Percentiles rank a stretch among this genome's conserved stretches.
Conservation (phyloP, 2,113 vertebrate species). For the Neogale vison region DNA sequence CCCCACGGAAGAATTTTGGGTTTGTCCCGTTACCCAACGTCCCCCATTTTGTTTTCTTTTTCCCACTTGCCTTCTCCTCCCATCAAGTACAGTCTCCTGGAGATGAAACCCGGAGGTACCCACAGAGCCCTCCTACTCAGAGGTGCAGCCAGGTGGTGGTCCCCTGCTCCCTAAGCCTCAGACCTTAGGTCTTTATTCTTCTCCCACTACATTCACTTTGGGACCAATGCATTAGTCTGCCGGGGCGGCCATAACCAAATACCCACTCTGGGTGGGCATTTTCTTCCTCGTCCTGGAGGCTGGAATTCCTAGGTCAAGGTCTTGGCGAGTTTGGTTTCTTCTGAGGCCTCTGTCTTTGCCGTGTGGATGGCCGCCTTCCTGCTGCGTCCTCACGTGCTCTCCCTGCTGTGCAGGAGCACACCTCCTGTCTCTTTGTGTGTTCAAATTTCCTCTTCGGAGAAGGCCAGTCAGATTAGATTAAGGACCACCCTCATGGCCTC, state of each 20-base stretch:
- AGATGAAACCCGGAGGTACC: background rate
- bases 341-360: background rate
- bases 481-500: background rate
- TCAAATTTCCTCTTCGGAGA: background rate
- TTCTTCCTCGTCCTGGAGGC: background rate
- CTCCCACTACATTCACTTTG: too few species aligned
- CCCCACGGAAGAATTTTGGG: background rate
- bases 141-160: background rate
- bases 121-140: background rate
- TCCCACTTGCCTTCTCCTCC: background rate
- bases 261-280: background rate
- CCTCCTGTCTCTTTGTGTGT: fast-evolving
- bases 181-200: background rate
- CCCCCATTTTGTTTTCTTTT: background rate
- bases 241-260: background rate
- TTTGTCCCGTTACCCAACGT: background rate
- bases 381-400: fast-evolving
- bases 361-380: fast-evolving
- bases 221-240: fast-evolving
- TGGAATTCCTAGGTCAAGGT: background rate
- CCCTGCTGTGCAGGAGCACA: fast-evolving
- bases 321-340: background rate
- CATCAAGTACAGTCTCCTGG: fast-evolving
- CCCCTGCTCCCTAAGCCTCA: background rate
- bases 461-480: background rate